Evolutionary conservation across 2,113 vertebrate species (phyloP).

Genomic region (Epinephelus cyanopodus): DNA sequence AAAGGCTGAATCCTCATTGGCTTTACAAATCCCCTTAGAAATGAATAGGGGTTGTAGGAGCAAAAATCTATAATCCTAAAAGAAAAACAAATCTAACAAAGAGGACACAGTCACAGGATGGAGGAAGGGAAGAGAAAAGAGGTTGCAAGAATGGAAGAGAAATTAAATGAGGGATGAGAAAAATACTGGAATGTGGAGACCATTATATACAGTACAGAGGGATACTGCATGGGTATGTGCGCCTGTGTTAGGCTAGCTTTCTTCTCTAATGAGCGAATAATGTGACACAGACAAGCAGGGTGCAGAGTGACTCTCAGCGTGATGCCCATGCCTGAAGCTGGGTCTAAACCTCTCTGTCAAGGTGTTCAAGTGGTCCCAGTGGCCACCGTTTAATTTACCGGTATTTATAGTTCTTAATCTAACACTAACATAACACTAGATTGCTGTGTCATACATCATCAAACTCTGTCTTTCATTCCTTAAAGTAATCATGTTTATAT

Average conservation of each 20-base stretch:
- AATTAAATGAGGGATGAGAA: constrained; percentile 26
- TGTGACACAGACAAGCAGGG: constrained; percentile 50
- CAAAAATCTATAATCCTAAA: constrained; percentile 54
- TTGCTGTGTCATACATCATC: not conserved
- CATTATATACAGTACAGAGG: constrained; percentile 4
- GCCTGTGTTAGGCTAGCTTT: constrained; percentile 24
- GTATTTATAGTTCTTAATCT: constrained; percentile 8
- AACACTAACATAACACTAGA: not conserved
- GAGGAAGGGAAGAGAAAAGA: constrained; percentile 3
- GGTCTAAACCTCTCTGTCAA: constrained; percentile 26
- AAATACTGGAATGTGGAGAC: constrained; percentile 6
- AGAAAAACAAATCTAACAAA: constrained; percentile 57
- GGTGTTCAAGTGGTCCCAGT: constrained; percentile 6
- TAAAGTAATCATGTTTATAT: not conserved
- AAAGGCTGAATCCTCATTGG: constrained; percentile 53
- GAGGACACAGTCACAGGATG: constrained; percentile 36
- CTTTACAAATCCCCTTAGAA: constrained; percentile 67
- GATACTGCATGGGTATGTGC: constrained; percentile 10
- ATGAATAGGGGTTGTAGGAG: constrained; percentile 39
- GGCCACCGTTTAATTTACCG: constrained; percentile 1
- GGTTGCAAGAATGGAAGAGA: constrained; percentile 19
- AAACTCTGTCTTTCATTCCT: not conserved
- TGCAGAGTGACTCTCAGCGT: constrained; percentile 39
- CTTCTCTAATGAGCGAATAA: constrained; percentile 46
- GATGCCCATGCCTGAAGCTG: constrained; percentile 11